phyloP scores from a whole-genome alignment of 2,797 vertebrate genomes.

The Acanthis flammea region DNA sequence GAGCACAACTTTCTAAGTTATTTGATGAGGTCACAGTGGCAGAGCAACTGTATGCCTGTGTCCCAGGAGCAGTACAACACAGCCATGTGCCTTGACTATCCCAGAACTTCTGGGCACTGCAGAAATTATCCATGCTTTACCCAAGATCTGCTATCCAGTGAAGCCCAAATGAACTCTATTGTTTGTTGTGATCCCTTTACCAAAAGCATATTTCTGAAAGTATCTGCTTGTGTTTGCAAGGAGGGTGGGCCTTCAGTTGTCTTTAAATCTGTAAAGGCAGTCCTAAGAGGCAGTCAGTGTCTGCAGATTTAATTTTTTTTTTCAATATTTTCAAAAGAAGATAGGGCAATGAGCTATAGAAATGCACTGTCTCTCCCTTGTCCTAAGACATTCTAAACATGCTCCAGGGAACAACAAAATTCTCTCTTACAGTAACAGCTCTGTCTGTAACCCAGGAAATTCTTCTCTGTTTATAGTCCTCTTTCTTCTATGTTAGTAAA shows the following conservation, averaged over 20 bases:
- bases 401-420: background rate
- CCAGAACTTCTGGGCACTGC: background rate
- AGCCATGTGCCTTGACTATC: background rate
- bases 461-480: background rate
- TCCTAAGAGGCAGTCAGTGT: background rate
- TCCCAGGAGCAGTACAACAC: background rate
- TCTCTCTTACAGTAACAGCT: background rate
- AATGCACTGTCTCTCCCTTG: background rate
- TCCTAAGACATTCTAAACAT: background rate
- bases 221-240: background rate
- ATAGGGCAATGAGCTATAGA: background rate
- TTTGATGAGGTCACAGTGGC: background rate
- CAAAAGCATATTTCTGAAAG: background rate
- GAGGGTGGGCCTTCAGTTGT: background rate
- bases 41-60: background rate
- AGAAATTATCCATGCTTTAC: background rate
- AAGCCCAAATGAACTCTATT: background rate
- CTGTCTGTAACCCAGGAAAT: background rate
- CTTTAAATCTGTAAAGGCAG: background rate
- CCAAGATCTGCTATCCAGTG: background rate
- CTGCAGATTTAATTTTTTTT: background rate
- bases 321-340: background rate
- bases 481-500: background rate
- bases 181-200: background rate
- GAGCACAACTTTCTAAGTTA: background rate